Conservation (phyloP, 2,888 invertebrate genomes). For the Chesias legatella region DNA sequence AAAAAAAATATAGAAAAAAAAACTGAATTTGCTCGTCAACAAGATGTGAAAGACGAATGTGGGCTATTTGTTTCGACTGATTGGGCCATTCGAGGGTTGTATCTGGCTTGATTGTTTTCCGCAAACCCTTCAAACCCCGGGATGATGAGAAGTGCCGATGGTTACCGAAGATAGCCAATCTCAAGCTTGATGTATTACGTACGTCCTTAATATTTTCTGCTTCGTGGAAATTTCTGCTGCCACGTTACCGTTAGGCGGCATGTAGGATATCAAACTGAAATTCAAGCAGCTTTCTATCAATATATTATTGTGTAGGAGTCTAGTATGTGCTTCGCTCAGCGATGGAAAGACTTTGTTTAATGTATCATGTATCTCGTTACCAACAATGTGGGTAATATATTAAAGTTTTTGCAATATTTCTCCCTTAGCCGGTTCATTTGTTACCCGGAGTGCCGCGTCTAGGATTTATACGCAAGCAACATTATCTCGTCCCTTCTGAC, state of each 20-base stretch:
- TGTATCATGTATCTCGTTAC: slow-evolving; percentile 43
- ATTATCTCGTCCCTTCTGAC: slow-evolving; percentile 70
- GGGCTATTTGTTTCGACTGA: slow-evolving; percentile 68
- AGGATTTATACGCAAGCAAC: slow-evolving; percentile 71
- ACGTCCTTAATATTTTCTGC: slow-evolving; percentile 33
- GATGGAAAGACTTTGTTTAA: slow-evolving; percentile 24
- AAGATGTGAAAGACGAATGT: slow-evolving; percentile 49
- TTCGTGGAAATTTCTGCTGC: slow-evolving; percentile 8
- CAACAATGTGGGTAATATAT: slow-evolving; percentile 63
- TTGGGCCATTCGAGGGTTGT: slow-evolving; percentile 65
- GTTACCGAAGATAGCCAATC: slow-evolving; percentile 56
- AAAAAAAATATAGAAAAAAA: slow-evolving; percentile 22
- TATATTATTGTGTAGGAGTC: neutral
- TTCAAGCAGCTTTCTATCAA: slow-evolving; percentile 1
- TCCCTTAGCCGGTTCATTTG: slow-evolving; percentile 62
- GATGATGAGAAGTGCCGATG: slow-evolving; percentile 57
- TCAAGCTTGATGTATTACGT: slow-evolving; percentile 41
- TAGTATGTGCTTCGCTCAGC: slow-evolving; percentile 6
- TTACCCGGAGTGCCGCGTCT: slow-evolving; percentile 54
- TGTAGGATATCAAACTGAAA: neutral
- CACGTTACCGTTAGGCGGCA: slow-evolving; percentile 3
- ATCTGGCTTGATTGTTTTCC: slow-evolving; percentile 71
- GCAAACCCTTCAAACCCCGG: slow-evolving; percentile 57
- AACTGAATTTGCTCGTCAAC: slow-evolving; percentile 32
- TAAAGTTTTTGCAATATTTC: slow-evolving; percentile 73